These are phyloP conservation scores for Eulimnadia texana DNA, from an alignment of 1,140 invertebrate genomes.

Conservation along the genomic window DNA sequence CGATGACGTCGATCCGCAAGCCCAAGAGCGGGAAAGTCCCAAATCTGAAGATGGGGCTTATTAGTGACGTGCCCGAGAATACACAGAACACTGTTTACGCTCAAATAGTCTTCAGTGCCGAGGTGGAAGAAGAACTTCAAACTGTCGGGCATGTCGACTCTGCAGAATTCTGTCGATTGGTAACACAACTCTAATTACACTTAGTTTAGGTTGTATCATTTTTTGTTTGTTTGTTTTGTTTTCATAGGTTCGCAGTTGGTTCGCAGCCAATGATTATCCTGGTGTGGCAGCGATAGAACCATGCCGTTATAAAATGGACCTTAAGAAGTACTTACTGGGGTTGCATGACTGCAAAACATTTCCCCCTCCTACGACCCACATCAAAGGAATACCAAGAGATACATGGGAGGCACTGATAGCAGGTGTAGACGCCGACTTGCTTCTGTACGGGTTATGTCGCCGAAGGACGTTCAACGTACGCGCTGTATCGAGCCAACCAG, in stretches of 20 bases:
- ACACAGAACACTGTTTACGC: not conserved
- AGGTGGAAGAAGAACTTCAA: not conserved
- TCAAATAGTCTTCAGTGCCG: not conserved
- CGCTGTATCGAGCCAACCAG: not conserved
- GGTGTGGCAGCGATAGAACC: not conserved
- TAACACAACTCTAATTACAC: not conserved
- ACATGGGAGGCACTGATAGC: not conserved
- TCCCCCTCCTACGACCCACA: not conserved
- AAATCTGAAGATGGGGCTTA: not conserved
- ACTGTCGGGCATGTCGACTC: not conserved
- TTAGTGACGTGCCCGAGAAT: not conserved
- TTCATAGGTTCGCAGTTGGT: not conserved
- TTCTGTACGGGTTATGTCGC: not conserved
- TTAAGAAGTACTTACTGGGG: not conserved
- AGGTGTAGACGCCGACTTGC: not conserved
- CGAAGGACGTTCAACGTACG: not conserved
- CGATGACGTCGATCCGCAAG: too few species aligned
- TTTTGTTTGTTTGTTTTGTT: not conserved
- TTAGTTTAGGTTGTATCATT: not conserved
- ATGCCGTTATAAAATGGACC: not conserved
- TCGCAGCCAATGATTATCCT: not conserved
- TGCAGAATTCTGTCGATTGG: not conserved
- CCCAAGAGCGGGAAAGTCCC: too few species aligned
- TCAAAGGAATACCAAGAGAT: not conserved
- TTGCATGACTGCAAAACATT: not conserved